These are phyloP conservation scores for Aplysina aerophoba DNA, from an alignment of 37 sponge, comb jelly and placozoan genomes.

Conservation along the genomic window DNA sequence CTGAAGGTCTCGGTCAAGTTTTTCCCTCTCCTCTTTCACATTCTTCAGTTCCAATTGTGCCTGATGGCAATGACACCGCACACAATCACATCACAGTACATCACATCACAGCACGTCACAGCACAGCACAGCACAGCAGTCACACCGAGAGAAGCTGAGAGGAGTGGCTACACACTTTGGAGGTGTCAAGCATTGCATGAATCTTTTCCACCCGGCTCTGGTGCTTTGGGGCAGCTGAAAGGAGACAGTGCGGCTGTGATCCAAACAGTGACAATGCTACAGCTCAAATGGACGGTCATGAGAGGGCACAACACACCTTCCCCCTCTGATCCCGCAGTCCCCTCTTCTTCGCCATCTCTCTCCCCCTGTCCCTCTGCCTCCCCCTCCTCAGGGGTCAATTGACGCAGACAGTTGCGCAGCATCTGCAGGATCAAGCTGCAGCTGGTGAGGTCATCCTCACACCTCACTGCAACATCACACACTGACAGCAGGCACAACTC, in stretches of 20 bases:
- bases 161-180: slow-evolving; percentile 42
- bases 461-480: background rate
- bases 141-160: background rate
- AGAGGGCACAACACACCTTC: background rate
- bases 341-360: background rate
- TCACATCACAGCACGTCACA: background rate
- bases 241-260: background rate
- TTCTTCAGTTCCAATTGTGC: slow-evolving; percentile 49
- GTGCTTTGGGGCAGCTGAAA: background rate
- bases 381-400: slow-evolving; percentile 29
- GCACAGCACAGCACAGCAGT: background rate
- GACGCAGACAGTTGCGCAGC: slow-evolving; percentile 47
- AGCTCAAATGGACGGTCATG: background rate
- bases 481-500: background rate
- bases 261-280: background rate
- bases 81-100: background rate
- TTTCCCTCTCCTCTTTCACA: slow-evolving; percentile 45
- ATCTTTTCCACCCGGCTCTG: slow-evolving; percentile 43
- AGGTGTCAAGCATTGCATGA: slow-evolving; percentile 78
- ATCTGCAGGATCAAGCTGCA: slow-evolving; percentile 11
- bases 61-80: slow-evolving; percentile 7
- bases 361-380: slow-evolving; percentile 1
- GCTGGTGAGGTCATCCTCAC: background rate
- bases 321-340: background rate
- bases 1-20: slow-evolving; percentile 21